phyloP scores from a whole-genome alignment of 2,888 invertebrate species.

The Lissocephala sabroskyi region DNA sequence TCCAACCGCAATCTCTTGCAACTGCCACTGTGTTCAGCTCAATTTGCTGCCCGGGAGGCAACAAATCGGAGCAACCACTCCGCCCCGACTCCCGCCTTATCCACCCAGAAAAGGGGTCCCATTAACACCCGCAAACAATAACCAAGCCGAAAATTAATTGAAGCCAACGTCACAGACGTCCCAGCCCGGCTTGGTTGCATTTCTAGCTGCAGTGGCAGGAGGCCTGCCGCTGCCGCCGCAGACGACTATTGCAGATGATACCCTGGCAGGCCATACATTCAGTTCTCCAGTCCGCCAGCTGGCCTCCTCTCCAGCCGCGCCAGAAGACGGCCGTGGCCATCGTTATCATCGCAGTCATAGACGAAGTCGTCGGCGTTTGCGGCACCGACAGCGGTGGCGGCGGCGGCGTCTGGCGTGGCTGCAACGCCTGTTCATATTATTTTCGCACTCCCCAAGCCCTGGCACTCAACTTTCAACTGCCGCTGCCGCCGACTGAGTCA shows the following conservation, averaged over 20 bases:
- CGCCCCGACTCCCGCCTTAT: neutral
- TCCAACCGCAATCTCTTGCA: no score
- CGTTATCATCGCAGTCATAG: no score
- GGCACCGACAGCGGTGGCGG: no score
- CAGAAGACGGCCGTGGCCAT: no score
- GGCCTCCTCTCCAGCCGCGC: neutral
- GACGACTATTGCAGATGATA: slow-evolving; percentile 25
- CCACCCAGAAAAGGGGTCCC: slow-evolving; percentile 25
- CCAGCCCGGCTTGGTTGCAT: neutral
- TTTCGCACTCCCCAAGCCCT: slow-evolving; percentile 32
- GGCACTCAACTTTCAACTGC: neutral
- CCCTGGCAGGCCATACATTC: slow-evolving; percentile 48
- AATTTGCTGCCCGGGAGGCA: no score
- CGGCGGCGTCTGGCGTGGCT: no score
- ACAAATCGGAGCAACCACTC: no score
- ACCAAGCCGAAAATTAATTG: slow-evolving; percentile 63
- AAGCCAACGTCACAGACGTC: slow-evolving; percentile 57
- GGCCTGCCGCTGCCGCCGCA: slow-evolving; percentile 28
- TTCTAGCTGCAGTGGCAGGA: no score
- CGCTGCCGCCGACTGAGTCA: slow-evolving; percentile 47
- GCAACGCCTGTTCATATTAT: slow-evolving; percentile 37
- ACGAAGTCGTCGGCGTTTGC: no score
- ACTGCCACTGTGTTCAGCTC: no score
- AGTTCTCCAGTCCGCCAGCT: neutral
- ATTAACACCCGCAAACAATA: slow-evolving; percentile 52